Percentiles rank a stretch among this genome's conserved stretches.
Conservation (phyloP, 1,140 invertebrate genomes). For the Bemisia tabaci region DNA sequence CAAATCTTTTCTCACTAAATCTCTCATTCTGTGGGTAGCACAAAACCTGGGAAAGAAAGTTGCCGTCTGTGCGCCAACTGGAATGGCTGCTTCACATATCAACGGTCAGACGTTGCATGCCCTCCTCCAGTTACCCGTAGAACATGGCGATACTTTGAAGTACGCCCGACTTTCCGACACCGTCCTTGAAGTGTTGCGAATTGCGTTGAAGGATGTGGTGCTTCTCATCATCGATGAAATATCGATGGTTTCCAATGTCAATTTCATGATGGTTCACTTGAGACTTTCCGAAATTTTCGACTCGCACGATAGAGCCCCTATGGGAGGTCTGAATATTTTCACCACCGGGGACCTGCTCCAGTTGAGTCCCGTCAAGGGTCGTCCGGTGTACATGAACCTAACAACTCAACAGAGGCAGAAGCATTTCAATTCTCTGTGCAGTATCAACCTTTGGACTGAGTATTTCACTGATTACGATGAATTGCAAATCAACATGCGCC, state of each 20-base stretch:
- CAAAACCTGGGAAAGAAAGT: conserved; percentile 18
- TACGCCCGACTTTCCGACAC: conserved; percentile 19
- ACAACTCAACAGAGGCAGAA: no score
- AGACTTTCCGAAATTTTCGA: conserved; percentile 18
- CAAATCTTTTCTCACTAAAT: conserved; percentile 22
- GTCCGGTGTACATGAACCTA: no score
- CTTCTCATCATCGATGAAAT: conserved; percentile 28
- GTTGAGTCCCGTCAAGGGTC: conserved; percentile 24
- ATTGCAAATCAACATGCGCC: conserved; percentile 11
- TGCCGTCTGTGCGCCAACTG: conserved; percentile 22
- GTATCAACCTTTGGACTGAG: no score
- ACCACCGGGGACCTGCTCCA: conserved; percentile 27
- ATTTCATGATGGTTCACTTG: conserved; percentile 17
- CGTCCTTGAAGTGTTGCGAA: conserved; percentile 21
- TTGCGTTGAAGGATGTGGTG: conserved; percentile 22
- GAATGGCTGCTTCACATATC: conserved; percentile 23
- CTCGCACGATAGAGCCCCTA: conserved; percentile 16
- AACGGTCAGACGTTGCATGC: conserved; percentile 22
- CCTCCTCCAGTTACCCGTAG: conserved; percentile 22
- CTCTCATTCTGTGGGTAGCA: conserved; percentile 15
- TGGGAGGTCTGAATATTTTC: conserved; percentile 14
- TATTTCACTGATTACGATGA: conserved; percentile 11
- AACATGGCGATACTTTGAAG: conserved; percentile 19
- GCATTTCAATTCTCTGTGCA: no score
- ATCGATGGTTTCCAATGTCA: conserved; percentile 28